These are phyloP conservation scores for Electrona antarctica DNA, from an alignment of 2,113 vertebrate genomes.

Conservation along the genomic window DNA sequence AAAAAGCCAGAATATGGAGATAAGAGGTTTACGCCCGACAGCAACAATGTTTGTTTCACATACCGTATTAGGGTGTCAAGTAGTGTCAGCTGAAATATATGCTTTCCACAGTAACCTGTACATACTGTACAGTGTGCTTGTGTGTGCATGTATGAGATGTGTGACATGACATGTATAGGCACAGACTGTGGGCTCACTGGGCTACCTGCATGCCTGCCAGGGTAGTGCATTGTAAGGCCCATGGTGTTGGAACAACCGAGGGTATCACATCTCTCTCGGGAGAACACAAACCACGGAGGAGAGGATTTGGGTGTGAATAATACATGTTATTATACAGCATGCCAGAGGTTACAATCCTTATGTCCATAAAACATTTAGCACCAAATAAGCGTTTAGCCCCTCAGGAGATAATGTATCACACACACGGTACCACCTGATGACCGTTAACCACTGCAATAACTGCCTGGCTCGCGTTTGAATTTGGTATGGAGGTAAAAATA, in stretches of 20 bases:
- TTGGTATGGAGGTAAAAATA: constrained; percentile 5
- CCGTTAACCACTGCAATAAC: constrained; percentile 41
- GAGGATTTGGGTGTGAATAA: constrained; percentile 53
- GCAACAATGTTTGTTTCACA: too few species aligned
- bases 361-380: constrained; percentile 60
- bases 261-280: constrained; percentile 19
- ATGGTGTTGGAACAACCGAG: background rate
- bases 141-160: background rate
- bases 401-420: constrained; percentile 41
- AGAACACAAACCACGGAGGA: constrained; percentile 21
- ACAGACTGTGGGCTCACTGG: too few species aligned
- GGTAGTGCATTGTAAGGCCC: background rate
- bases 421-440: constrained; percentile 16
- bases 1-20: too few species aligned
- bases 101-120: background rate
- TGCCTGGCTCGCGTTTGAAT: background rate
- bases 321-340: constrained; percentile 28
- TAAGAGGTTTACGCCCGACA: too few species aligned
- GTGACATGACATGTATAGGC: too few species aligned
- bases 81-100: too few species aligned
- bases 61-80: too few species aligned
- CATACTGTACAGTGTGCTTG: background rate
- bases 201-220: background rate
- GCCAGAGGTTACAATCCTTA: constrained; percentile 41
- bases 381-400: constrained; percentile 34